These are phyloP conservation scores for Ceriagrion tenellum DNA, from an alignment of 2,888 invertebrate genomes.

Conservation along the genomic window DNA sequence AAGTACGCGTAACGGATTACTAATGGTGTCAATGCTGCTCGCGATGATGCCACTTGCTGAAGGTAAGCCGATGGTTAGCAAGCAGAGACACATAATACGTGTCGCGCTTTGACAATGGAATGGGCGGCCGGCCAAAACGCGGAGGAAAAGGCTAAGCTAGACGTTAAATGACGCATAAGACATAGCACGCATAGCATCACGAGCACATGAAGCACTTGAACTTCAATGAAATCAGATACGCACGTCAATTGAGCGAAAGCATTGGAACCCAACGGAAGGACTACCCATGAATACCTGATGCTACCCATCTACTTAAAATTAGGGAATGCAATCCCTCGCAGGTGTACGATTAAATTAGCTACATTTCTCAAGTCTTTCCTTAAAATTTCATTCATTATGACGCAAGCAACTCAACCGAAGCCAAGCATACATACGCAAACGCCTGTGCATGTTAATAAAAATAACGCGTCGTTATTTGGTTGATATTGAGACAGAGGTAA, in stretches of 20 bases:
- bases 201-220: constrained; percentile 28
- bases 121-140: constrained; percentile 57
- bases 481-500: too few species aligned
- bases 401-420: too few species aligned
- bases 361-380: not conserved
- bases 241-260: constrained; percentile 1
- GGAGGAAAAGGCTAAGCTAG: constrained; percentile 33
- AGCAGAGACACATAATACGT: constrained; percentile 40
- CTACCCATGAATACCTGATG: not conserved
- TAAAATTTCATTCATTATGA: not conserved
- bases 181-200: constrained; percentile 7
- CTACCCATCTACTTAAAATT: not conserved
- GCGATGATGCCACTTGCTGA: constrained; percentile 37
- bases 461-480: too few species aligned
- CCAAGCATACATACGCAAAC: too few species aligned
- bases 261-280: not conserved
- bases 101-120: constrained; percentile 34
- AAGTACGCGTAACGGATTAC: constrained; percentile 4
- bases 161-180: constrained; percentile 51
- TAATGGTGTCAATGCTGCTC: constrained; percentile 38
- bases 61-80: constrained; percentile 45
- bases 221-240: constrained; percentile 42
- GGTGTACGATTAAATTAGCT: not conserved
- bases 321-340: not conserved
- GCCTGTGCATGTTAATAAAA: too few species aligned